phyloP scores from a whole-genome alignment of 2,888 invertebrate genomes.

The Cephus runcator region DNA sequence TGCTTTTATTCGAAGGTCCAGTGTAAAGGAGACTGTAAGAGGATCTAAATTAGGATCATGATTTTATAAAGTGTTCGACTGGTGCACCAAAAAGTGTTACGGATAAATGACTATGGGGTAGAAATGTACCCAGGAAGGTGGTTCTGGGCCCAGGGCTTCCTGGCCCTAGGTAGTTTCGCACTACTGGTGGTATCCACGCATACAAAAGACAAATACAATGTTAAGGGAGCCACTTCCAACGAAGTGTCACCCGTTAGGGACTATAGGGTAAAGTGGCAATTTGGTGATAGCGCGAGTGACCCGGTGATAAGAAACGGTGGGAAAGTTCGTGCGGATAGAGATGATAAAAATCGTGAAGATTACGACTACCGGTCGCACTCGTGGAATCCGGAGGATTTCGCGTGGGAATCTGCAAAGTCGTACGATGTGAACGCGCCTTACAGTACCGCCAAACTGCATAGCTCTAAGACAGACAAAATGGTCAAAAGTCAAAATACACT shows the following conservation, averaged over 20 bases:
- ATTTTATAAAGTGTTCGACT: too few relatives aligned
- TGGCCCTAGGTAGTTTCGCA: conserved; percentile 45
- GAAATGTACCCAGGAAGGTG: conserved; percentile 56
- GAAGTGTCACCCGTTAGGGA: neutral
- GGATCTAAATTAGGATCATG: neutral
- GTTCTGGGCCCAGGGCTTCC: conserved; percentile 48
- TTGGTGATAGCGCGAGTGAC: neutral
- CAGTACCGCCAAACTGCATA: too few relatives aligned
- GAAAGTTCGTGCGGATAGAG: neutral
- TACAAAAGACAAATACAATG: neutral
- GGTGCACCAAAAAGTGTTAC: too few relatives aligned
- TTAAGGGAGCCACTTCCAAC: neutral
- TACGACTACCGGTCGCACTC: too few relatives aligned
- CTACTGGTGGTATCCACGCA: conserved; percentile 3
- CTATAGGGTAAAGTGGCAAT: neutral
- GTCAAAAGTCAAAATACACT: too few relatives aligned
- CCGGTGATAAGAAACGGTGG: neutral
- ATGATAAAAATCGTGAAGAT: too few relatives aligned
- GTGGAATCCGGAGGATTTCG: too few relatives aligned
- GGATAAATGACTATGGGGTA: conserved; percentile 56
- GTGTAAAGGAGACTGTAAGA: neutral
- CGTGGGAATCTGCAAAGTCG: too few relatives aligned
- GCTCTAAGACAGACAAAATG: too few relatives aligned
- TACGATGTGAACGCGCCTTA: too few relatives aligned
- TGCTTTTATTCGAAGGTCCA: too few relatives aligned